Conservation (phyloP, 2,113 vertebrate species). For the Micronycteris hirsuta region DNA sequence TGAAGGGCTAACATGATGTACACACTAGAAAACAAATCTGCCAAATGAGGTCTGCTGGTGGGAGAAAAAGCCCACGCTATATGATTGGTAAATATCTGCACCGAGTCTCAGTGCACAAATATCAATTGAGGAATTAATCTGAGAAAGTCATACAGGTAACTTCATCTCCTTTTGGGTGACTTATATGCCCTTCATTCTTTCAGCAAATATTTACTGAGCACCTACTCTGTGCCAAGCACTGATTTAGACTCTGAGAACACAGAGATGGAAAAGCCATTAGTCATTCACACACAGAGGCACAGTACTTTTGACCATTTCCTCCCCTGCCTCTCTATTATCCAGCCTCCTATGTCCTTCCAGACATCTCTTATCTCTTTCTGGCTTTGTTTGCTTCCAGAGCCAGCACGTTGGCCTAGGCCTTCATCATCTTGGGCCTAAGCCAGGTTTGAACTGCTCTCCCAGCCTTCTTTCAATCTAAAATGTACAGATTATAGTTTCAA, state of each 20-base stretch:
- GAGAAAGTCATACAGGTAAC: neutral
- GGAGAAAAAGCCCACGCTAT: neutral
- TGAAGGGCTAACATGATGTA: neutral
- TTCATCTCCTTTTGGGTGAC: neutral
- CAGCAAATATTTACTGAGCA: neutral
- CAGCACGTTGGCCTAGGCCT: neutral
- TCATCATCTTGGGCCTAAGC: neutral
- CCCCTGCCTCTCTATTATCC: neutral
- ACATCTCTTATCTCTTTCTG: neutral
- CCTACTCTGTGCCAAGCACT: neutral
- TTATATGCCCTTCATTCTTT: neutral
- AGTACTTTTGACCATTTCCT: neutral
- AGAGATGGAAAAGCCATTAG: neutral
- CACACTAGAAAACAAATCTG: neutral
- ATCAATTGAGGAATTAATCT: neutral
- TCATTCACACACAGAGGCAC: neutral
- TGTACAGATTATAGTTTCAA: neutral
- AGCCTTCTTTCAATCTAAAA: neutral
- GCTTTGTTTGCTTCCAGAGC: neutral
- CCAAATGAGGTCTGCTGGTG: neutral
- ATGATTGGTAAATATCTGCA: neutral
- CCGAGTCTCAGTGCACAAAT: neutral
- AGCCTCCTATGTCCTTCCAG: neutral
- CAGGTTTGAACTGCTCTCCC: neutral
- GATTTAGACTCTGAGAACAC: neutral